Percentiles rank a stretch among this genome's conserved stretches.
These are phyloP conservation scores for Drosophila setifemur DNA, from an alignment of 1,140 invertebrate species.

Conservation along the genomic window DNA sequence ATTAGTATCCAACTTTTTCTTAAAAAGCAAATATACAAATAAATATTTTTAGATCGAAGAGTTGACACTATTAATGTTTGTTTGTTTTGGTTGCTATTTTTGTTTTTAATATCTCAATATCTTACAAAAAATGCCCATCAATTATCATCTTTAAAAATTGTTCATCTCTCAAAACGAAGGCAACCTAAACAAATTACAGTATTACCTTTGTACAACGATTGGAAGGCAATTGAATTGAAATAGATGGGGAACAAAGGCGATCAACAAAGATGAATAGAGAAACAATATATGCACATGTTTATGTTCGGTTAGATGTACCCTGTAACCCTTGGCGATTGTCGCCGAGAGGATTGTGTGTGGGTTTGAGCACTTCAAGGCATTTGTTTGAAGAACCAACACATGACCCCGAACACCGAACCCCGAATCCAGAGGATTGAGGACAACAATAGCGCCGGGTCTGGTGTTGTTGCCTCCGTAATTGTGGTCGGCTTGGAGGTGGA, in stretches of 20 bases:
- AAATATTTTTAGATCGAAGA: too few relatives aligned
- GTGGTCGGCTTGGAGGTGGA: constrained; percentile 34
- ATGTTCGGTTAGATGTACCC: constrained; percentile 18
- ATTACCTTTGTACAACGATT: constrained; percentile 14
- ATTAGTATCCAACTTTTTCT: too few relatives aligned
- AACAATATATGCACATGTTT: constrained; percentile 33
- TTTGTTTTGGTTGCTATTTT: too few relatives aligned
- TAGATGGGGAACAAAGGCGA: constrained; percentile 34
- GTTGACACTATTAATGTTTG: too few relatives aligned
- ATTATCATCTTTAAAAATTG: too few relatives aligned
- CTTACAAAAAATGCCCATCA: too few relatives aligned
- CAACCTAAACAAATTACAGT: constrained; percentile 38
- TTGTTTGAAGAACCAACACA: constrained; percentile 28
- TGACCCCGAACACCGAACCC: constrained; percentile 21
- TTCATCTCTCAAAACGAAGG: too few relatives aligned
- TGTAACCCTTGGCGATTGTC: constrained; percentile 40
- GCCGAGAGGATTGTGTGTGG: constrained; percentile 26
- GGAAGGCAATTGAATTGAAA: constrained; percentile 35
- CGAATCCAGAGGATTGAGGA: constrained; percentile 8
- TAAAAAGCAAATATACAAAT: too few relatives aligned
- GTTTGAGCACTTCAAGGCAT: constrained; percentile 25
- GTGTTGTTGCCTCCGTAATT: constrained; percentile 46
- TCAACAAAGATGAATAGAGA: constrained; percentile 17
- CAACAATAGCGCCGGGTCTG: constrained; percentile 65
- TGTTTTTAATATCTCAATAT: too few relatives aligned